These are phyloP conservation scores for Nysson spinosus DNA, from an alignment of 2,888 invertebrate species.

Conservation along the genomic window DNA sequence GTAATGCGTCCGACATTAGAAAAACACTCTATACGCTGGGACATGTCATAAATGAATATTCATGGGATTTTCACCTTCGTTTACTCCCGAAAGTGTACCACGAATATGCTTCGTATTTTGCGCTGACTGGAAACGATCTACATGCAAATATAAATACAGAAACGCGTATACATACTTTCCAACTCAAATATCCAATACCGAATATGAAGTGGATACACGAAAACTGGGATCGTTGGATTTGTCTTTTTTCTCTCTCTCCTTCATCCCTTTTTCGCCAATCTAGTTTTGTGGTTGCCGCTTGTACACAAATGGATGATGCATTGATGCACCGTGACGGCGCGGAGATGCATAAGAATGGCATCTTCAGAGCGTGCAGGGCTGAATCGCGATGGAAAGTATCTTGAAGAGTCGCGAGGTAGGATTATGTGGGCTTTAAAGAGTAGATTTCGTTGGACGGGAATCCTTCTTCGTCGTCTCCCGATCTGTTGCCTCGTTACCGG, in stretches of 20 bases:
- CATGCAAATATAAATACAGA: conserved; percentile 4
- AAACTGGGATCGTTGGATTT: conserved; percentile 6
- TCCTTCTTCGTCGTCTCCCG: not conserved
- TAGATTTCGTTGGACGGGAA: not conserved
- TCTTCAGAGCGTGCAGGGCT: not conserved
- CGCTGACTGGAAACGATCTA: conserved; percentile 63
- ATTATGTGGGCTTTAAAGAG: not conserved
- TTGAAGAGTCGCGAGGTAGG: not conserved
- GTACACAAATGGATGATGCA: not conserved
- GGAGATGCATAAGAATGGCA: conserved; percentile 1
- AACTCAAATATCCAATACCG: conserved; percentile 2
- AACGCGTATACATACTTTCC: not conserved
- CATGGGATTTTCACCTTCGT: conserved; percentile 24
- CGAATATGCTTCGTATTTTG: conserved; percentile 68
- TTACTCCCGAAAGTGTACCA: conserved; percentile 43
- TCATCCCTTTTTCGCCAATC: conserved; percentile 8
- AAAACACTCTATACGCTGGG: no score
- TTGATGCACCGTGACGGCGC: not conserved
- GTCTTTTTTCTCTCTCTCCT: not conserved
- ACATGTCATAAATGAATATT: conserved; percentile 24
- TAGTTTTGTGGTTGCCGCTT: conserved; percentile 1
- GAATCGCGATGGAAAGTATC: not conserved
- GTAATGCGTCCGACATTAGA: no score
- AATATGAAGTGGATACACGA: not conserved
- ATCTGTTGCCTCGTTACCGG: conserved; percentile 14